Base-by-base conservation (phyloP, 2,113 vertebrate genomes). In the Acrocephalus arundinaceus region DNA sequence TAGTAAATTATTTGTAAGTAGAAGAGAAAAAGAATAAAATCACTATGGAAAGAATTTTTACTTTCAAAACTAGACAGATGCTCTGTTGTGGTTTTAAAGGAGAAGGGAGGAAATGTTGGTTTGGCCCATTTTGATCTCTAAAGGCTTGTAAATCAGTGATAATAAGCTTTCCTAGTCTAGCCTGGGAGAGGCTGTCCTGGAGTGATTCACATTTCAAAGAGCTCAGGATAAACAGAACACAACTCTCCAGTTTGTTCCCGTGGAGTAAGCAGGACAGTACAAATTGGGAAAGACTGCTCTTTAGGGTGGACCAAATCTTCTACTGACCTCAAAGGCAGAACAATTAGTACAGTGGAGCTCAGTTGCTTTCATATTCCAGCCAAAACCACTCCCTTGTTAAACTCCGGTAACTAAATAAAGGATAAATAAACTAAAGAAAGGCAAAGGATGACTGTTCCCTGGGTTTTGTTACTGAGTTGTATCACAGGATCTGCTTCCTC, bases 81-180 rank as follows among this genome's bases (percentile, higher is more conserved):
- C 65, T 97, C 88, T 94, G 80, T 96, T 96, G 93, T 96, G 96
- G 96, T 93, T 96, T 97, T 93, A 75, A 90, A 85, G 82, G 66
- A 94, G 46, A 96, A 92, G 90, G 86, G 84, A 96, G 93, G 90
- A 97, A 97, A 90, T 85, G 65, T 89, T 96, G 94, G 92, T 94
- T 96, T 97, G 96, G 94, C 96, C 93, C 83, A 94, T 94, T 95
- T 95, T 96, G 92, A 94, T 95, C 93, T 96, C 96, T 78, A 73
- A 96, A 97, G 94, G 85, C 96, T 94, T 96, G 96, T 96, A 96
- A 96, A 96, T 97, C 93, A 92, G 61, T 96, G 96, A 97, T 96
- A 96, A 97, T 95, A 95, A 93, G 92, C 79, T 90, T 95, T 90
- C 54, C 37, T 89, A 85, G 87, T 85, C 92, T 96, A 95, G 94